phyloP scores from a whole-genome alignment of 2,113 vertebrate genomes.

The Onychostoma macrolepis region DNA sequence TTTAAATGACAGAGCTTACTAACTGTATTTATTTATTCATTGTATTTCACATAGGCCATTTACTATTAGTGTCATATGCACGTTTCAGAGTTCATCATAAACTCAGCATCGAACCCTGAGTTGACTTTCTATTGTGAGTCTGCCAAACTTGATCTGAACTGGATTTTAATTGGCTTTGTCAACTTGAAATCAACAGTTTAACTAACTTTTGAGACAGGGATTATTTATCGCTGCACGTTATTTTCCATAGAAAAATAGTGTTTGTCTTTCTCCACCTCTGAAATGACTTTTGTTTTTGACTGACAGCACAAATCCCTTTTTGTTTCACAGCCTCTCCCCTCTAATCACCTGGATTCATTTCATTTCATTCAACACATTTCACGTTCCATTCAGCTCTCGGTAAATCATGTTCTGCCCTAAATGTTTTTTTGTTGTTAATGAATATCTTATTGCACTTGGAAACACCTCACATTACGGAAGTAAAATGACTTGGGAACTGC shows the following conservation, averaged over 20 bases:
- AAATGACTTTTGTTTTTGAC: background rate
- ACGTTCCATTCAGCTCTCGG: background rate
- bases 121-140: background rate
- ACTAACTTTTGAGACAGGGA: background rate
- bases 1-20: too few relatives aligned
- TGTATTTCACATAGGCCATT: background rate
- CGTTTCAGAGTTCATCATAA: background rate
- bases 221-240: background rate
- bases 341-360: background rate
- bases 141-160: background rate
- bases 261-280: background rate
- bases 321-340: background rate
- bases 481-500: background rate
- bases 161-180: background rate
- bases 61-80: background rate
- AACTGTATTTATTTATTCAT: too few relatives aligned
- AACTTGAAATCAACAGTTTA: background rate
- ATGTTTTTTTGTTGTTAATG: background rate
- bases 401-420: background rate
- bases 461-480: background rate
- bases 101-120: background rate
- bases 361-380: background rate
- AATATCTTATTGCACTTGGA: background rate
- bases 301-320: background rate
- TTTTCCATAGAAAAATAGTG: background rate